Percentiles rank a stretch among this genome's conserved stretches.
phyloP scores from a whole-genome alignment of 2,113 vertebrate genomes.

The Mormyrus lacerda region DNA sequence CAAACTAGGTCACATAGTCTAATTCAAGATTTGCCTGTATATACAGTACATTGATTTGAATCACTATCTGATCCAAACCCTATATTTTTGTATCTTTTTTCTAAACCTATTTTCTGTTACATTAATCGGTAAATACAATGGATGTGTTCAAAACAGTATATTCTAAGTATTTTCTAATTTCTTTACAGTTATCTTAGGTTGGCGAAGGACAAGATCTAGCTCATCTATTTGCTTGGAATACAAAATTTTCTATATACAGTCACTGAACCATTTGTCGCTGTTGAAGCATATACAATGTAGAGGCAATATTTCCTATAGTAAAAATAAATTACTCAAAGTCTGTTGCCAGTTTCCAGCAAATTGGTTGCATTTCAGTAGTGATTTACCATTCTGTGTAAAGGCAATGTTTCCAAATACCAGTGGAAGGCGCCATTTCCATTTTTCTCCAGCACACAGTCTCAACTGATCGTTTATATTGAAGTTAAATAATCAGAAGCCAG shows the following conservation, averaged over 20 bases:
- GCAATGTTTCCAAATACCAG: background rate
- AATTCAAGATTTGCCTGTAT: slow-evolving; percentile 33
- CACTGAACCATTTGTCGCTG: background rate
- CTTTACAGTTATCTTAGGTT: slow-evolving; percentile 6
- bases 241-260: slow-evolving; percentile 53
- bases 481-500: slow-evolving; percentile 29
- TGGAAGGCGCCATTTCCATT: background rate
- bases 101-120: slow-evolving; percentile 33
- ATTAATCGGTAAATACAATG: slow-evolving; percentile 34
- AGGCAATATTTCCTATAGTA: background rate
- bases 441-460: background rate
- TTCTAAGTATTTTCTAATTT: slow-evolving; percentile 27
- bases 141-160: slow-evolving; percentile 37
- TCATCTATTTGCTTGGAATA: slow-evolving; percentile 39
- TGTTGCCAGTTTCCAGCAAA: slow-evolving; percentile 13
- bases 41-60: slow-evolving; percentile 32
- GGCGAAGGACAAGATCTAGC: slow-evolving; percentile 6
- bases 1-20: slow-evolving; percentile 24
- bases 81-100: slow-evolving; percentile 27
- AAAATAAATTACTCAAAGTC: slow-evolving; percentile 25
- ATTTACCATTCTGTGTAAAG: background rate
- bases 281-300: slow-evolving; percentile 39
- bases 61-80: slow-evolving; percentile 28
- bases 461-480: background rate
- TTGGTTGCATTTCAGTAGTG: slow-evolving; percentile 3